Evolutionary conservation across 2,797 vertebrate genomes (phyloP).

Genomic region (Sylvia borin): DNA sequence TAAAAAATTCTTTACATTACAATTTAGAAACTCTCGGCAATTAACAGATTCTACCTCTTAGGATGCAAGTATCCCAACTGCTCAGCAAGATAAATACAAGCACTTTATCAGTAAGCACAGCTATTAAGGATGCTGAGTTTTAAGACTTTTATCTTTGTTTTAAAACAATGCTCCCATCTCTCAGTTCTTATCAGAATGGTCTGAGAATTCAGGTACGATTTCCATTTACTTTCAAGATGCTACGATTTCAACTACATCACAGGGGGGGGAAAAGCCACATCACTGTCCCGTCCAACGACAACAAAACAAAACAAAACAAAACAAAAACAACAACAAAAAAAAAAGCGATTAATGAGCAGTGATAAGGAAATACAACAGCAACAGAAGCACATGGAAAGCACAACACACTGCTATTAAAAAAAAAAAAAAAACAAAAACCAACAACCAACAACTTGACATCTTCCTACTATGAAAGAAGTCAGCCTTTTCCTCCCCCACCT

Average conservation of each 20-base stretch:
- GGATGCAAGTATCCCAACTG: neutral
- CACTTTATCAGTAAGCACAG: neutral
- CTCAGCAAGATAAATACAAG: neutral
- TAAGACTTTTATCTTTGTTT: neutral
- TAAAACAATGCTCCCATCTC: neutral
- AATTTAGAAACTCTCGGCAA: neutral
- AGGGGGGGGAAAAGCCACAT: neutral
- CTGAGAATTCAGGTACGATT: neutral
- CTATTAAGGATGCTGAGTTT: neutral
- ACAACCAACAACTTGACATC: no score
- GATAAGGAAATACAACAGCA: neutral
- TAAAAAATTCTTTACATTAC: neutral
- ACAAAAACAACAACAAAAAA: neutral
- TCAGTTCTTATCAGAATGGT: neutral
- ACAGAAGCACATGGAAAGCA: neutral
- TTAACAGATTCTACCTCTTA: neutral
- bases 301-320: neutral
- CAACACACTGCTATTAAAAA: neutral
- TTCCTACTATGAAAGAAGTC: neutral
- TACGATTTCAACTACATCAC: neutral
- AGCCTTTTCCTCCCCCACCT: accelerated
- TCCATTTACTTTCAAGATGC: neutral
- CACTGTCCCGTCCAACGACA: neutral
- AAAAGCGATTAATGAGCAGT: neutral
- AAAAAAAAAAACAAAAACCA: neutral